phyloP scores from a whole-genome alignment of 2,797 vertebrate genomes.

The Enteromius thamalakanensis region DNA sequence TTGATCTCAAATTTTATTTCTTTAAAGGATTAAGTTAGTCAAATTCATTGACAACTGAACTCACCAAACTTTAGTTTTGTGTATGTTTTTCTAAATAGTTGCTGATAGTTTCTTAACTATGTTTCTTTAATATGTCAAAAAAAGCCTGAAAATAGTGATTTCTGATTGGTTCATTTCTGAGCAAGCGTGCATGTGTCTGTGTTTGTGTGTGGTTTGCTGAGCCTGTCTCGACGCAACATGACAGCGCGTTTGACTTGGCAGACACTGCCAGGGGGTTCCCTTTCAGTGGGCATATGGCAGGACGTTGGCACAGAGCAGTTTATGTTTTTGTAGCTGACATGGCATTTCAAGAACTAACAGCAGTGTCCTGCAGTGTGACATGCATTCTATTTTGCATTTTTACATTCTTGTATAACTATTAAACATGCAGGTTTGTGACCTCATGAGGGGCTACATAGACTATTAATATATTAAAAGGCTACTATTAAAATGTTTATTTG shows the following conservation, averaged over 20 bases:
- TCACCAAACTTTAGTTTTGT: neutral
- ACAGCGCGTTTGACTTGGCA: constrained; percentile 39
- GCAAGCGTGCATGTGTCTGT: constrained; percentile 22
- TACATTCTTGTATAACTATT: neutral
- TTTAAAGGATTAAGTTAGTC: neutral
- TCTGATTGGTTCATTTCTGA: constrained; percentile 45
- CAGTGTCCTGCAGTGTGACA: constrained; percentile 25
- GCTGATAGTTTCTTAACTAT: neutral
- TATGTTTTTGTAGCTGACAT: constrained; percentile 27
- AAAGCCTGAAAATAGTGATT: neutral
- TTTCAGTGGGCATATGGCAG: constrained; percentile 43
- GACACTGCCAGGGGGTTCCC: constrained; percentile 7
- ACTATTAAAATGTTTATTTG: neutral
- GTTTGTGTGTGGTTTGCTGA: constrained; percentile 39
- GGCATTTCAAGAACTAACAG: constrained; percentile 6
- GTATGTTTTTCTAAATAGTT: neutral
- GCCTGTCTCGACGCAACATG: constrained; percentile 10
- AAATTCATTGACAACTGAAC: neutral
- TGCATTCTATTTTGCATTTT: constrained; percentile 5
- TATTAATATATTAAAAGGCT: neutral
- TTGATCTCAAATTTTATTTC: neutral
- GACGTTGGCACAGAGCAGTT: constrained; percentile 42
- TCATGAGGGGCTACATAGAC: neutral
- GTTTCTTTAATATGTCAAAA: neutral
- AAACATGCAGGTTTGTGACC: neutral